A percentile compares a stretch with the other conserved stretches of the same genome.
phyloP scores from a whole-genome alignment of 1,140 invertebrate species.

The Pseudoatta argentina region DNA sequence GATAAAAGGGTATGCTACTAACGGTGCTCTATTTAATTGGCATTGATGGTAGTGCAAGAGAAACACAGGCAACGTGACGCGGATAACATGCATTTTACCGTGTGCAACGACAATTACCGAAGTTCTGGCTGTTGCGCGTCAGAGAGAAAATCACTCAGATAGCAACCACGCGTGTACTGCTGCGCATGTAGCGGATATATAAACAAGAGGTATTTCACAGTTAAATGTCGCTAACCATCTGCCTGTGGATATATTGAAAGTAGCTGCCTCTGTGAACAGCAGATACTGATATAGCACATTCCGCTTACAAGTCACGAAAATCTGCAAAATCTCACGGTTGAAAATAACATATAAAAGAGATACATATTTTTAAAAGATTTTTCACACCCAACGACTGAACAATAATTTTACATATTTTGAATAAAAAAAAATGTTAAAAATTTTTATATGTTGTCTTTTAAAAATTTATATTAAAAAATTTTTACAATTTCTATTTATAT shows the following conservation, averaged over 20 bases:
- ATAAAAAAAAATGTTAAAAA: background rate
- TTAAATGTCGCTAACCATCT: constrained; percentile 35
- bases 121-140: constrained; percentile 36
- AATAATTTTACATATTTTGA: background rate
- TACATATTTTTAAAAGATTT: background rate
- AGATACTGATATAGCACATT: background rate
- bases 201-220: constrained; percentile 47
- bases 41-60: constrained; percentile 32
- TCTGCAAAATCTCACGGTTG: background rate
- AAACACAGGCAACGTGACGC: constrained; percentile 6
- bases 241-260: constrained; percentile 33
- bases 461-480: background rate
- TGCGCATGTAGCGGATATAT: constrained; percentile 23
- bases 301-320: constrained; percentile 2
- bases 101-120: constrained; percentile 43
- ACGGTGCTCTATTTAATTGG: constrained; percentile 45
- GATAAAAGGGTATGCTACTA: constrained; percentile 32
- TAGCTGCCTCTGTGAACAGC: constrained; percentile 12
- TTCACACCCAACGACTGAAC: background rate
- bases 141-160: constrained; percentile 49
- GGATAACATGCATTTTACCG: constrained; percentile 53
- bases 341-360: background rate
- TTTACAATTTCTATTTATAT: background rate
- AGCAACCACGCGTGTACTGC: constrained; percentile 7
- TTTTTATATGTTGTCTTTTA: too few species aligned